phyloP scores from a whole-genome alignment of 2,888 invertebrate genomes.

The Anthophora plumipes region DNA sequence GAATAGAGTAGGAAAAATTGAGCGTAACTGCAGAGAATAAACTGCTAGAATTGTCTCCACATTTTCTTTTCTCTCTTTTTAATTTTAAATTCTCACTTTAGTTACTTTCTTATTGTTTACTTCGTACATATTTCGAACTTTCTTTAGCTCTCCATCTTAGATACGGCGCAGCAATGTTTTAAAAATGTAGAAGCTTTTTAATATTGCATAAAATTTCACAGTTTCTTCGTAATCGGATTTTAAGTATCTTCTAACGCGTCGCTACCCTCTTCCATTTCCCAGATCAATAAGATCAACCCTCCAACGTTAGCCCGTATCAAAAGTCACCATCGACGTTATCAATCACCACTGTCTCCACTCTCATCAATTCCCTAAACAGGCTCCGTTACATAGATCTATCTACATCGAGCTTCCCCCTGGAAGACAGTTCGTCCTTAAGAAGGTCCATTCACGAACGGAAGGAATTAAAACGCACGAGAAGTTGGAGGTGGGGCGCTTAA shows the following conservation, averaged over 20 bases:
- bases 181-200: too few species aligned
- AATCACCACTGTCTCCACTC: constrained; percentile 38
- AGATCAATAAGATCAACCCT: not conserved
- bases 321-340: constrained; percentile 35
- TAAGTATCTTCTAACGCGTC: too few species aligned
- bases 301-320: not conserved
- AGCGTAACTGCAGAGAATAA: not conserved
- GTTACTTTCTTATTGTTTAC: too few species aligned
- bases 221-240: too few species aligned
- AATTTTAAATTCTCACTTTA: too few species aligned
- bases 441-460: constrained; percentile 36
- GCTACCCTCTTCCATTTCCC: not conserved
- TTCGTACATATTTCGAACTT: too few species aligned
- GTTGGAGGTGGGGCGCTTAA: constrained; percentile 38
- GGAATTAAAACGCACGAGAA: constrained; percentile 52
- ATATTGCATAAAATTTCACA: too few species aligned
- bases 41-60: too few species aligned
- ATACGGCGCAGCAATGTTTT: too few species aligned
- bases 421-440: constrained; percentile 39
- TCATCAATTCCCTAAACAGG: constrained; percentile 32
- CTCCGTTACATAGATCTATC: constrained; percentile 34
- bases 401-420: constrained; percentile 22
- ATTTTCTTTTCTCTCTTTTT: too few species aligned
- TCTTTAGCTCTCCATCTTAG: too few species aligned
- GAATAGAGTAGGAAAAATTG: not conserved